These are phyloP conservation scores for Euphydryas editha DNA, from an alignment of 2,888 invertebrate genomes.

Conservation along the genomic window DNA sequence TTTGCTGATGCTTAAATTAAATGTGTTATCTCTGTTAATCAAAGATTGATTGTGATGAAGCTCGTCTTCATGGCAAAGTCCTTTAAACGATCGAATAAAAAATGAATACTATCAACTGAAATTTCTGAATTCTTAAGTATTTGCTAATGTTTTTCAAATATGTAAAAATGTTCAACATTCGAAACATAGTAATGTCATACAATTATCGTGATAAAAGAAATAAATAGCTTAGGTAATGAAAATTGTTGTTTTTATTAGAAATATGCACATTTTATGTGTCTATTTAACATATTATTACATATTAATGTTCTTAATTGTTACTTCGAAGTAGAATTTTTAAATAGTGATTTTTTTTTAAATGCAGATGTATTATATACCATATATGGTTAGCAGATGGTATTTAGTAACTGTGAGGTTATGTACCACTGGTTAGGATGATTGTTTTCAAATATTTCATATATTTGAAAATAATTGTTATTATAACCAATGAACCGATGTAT, in stretches of 20 bases:
- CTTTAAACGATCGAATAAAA: no score
- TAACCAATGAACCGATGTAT: background rate
- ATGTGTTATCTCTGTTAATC: no score
- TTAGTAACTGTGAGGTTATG: background rate
- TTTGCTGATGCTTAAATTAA: no score
- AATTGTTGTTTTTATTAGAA: slow-evolving; percentile 5
- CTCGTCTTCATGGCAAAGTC: no score
- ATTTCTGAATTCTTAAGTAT: no score
- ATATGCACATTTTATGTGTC: slow-evolving; percentile 1
- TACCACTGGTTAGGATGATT: slow-evolving; percentile 2
- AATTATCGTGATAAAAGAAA: background rate
- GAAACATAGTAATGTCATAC: slow-evolving; percentile 1
- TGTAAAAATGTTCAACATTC: background rate
- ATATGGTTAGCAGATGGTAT: slow-evolving; percentile 21
- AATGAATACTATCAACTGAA: background rate
- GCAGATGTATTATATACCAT: slow-evolving; percentile 25
- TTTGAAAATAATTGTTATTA: slow-evolving; percentile 2
- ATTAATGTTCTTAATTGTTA: slow-evolving; percentile 26
- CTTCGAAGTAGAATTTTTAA: slow-evolving; percentile 16
- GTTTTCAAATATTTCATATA: background rate
- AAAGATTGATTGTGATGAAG: no score
- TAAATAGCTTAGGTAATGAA: background rate
- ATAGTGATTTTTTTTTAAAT: slow-evolving; percentile 16
- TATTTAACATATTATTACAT: slow-evolving; percentile 27
- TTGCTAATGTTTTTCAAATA: no score